These are phyloP conservation scores for Ectemnius lituratus DNA, from an alignment of 2,888 invertebrate species.

Conservation along the genomic window DNA sequence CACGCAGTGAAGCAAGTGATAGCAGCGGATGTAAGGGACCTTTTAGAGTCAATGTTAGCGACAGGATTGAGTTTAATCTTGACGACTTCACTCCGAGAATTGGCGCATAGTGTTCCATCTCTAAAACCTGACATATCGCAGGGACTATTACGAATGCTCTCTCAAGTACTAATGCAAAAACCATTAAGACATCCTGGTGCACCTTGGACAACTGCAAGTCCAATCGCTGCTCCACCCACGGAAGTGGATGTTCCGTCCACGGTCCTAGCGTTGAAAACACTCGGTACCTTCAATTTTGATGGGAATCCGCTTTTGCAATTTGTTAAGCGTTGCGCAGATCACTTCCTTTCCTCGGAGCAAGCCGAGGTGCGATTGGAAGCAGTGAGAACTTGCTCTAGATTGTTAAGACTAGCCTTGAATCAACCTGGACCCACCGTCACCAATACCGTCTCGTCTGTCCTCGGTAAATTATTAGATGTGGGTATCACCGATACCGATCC, in stretches of 20 bases:
- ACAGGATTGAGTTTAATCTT: slow-evolving; percentile 94
- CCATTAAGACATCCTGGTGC: slow-evolving; percentile 90
- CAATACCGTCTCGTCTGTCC: slow-evolving; percentile 92
- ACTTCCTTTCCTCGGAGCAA: slow-evolving; percentile 93
- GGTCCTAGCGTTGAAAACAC: slow-evolving; percentile 93
- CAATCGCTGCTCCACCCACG: slow-evolving; percentile 77
- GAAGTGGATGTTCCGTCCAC: slow-evolving; percentile 88
- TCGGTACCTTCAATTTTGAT: slow-evolving; percentile 95
- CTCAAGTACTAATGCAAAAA: slow-evolving; percentile 90
- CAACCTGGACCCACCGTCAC: slow-evolving; percentile 91
- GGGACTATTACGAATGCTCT: slow-evolving; percentile 94
- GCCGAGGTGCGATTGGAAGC: slow-evolving; percentile 96
- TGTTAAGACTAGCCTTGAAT: slow-evolving; percentile 90
- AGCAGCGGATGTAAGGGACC: slow-evolving; percentile 87
- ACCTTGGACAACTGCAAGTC: slow-evolving; percentile 80
- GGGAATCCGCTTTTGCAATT: slow-evolving; percentile 94
- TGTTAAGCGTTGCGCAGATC: slow-evolving; percentile 94
- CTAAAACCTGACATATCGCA: slow-evolving; percentile 95
- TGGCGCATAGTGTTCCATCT: slow-evolving; percentile 92
- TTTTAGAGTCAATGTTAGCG: slow-evolving; percentile 94
- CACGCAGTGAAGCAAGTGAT: slow-evolving; percentile 91
- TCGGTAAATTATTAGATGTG: slow-evolving; percentile 93
- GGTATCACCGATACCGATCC: slow-evolving; percentile 97
- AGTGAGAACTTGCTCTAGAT: slow-evolving; percentile 94
- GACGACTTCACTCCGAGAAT: slow-evolving; percentile 93